Evolutionary conservation across 2,113 vertebrate genomes (phyloP), one percentile per base, ranked within the genome.

Genomic region (Oryzias curvinotus): DNA sequence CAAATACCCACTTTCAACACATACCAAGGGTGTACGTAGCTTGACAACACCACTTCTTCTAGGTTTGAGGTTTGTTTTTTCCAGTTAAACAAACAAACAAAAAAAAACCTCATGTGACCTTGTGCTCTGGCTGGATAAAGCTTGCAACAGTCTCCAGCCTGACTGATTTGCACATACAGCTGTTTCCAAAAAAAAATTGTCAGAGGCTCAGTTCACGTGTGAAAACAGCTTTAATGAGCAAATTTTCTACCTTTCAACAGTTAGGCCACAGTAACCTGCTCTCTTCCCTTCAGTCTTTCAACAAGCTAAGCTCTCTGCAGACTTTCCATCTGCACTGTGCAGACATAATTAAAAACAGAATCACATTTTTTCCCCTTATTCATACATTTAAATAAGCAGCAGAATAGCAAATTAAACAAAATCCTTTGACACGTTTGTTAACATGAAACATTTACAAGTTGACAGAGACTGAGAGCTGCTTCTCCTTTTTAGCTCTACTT

Each of bases 191-290:
- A 21, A 43, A 26, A 62, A 26, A 63, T 3, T n/a, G n/a, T 46
- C 17, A 15, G 42, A 25, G 23, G 49, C 44, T 41, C 19, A 52
- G 23, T 21, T 8, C 21, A 46, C n/a, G 23, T 47, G 44, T 43
- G 59, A 62, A 62, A 62, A 51, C 23, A 30, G 26, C 26, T 54
- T 48, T 47, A 36, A 47, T 55, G n/a, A 36, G 52, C 45, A 56
- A 21, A 48, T 41, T 41, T 19, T 65, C 1, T 36, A 28, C 41
- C n/a, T 19, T 62, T 55, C n/a, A 17, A 41, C 14, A 17, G 18
- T 16, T 36, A 54, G 16, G 4, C 21, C 30, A 1, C 7, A 5
- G 36, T 17, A 23, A 41, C 12, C 42, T 26, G 10, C 16, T 51
- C 7, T 15, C 17, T 10, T 52, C 4, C 46, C 16, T 28, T 19